Percentiles rank a stretch among this genome's conserved stretches.
phyloP scores from a whole-genome alignment of 2,888 invertebrate species.

The Terebella lapidaria region DNA sequence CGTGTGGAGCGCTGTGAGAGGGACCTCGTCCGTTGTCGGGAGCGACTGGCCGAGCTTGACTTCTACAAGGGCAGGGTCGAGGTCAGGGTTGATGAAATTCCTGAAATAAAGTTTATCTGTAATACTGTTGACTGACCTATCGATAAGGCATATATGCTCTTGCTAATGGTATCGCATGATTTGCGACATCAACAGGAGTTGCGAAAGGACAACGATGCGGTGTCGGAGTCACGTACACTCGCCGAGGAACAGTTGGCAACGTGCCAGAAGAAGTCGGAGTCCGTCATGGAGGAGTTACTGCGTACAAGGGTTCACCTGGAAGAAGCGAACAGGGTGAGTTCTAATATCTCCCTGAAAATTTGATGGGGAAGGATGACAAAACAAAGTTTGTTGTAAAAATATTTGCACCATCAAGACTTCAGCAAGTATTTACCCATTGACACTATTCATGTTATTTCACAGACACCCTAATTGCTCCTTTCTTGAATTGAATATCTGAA shows the following conservation, averaged over 20 bases:
- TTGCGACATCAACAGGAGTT: conserved; percentile 58
- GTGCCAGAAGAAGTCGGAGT: conserved; percentile 7
- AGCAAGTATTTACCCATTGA: no score
- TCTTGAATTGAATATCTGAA: no score
- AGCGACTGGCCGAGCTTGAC: background rate
- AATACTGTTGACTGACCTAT: no score
- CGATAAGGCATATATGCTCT: background rate
- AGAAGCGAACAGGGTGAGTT: conserved; percentile 11
- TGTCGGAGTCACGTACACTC: conserved; percentile 86
- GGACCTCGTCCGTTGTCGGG: background rate
- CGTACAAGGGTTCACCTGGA: conserved; percentile 11
- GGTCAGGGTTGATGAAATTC: background rate
- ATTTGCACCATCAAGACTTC: no score
- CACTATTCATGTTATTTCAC: no score
- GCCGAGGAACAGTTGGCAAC: conserved; percentile 73
- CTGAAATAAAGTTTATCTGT: no score
- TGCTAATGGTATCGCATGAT: no score
- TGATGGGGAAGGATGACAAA: background rate
- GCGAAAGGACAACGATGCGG: conserved; percentile 83
- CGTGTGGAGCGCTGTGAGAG: background rate
- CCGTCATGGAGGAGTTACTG: conserved; percentile 17
- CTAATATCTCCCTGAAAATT: background rate
- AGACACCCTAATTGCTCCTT: no score
- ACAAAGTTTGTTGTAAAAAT: no score
- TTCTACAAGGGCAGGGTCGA: conserved; percentile 2